Evolutionary conservation across 2,797 vertebrate species (phyloP).

Genomic region (Sebastes glaucus): DNA sequence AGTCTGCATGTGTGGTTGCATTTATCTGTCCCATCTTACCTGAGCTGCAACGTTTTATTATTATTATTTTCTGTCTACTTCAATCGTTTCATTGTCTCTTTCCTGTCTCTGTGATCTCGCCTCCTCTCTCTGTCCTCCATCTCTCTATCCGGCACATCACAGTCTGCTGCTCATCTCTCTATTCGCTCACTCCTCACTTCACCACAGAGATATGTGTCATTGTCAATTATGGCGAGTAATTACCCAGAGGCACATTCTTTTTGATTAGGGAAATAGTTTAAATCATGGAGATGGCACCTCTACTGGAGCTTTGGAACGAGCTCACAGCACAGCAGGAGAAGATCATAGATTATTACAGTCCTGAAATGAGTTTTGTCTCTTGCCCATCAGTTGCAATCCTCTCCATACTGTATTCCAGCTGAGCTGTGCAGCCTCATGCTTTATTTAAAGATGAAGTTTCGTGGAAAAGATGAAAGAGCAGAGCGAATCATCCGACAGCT

Average conservation of each 20-base stretch:
- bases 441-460: slow-evolving; percentile 55
- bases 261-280: slow-evolving; percentile 54
- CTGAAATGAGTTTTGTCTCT: slow-evolving; percentile 13
- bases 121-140: slow-evolving; percentile 28
- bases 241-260: slow-evolving; percentile 45
- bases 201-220: slow-evolving; percentile 37
- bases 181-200: slow-evolving; percentile 12
- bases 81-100: not conserved
- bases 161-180: slow-evolving; percentile 13
- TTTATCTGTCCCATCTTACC: slow-evolving; percentile 7
- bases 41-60: slow-evolving; percentile 5
- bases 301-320: slow-evolving; percentile 2
- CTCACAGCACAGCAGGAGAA: not conserved
- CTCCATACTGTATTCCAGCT: not conserved
- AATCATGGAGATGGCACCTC: slow-evolving; percentile 36
- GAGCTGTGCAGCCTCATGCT: slow-evolving; percentile 34
- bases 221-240: slow-evolving; percentile 51
- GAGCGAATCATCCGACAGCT: slow-evolving; percentile 42
- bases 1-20: slow-evolving; percentile 6
- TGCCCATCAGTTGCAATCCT: not conserved
- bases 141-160: slow-evolving; percentile 19
- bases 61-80: not conserved
- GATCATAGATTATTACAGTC: slow-evolving; percentile 17
- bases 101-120: slow-evolving; percentile 8
- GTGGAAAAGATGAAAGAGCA: slow-evolving; percentile 56